Conservation (phyloP, 2,113 vertebrate genomes). For the Corvus cornix region DNA sequence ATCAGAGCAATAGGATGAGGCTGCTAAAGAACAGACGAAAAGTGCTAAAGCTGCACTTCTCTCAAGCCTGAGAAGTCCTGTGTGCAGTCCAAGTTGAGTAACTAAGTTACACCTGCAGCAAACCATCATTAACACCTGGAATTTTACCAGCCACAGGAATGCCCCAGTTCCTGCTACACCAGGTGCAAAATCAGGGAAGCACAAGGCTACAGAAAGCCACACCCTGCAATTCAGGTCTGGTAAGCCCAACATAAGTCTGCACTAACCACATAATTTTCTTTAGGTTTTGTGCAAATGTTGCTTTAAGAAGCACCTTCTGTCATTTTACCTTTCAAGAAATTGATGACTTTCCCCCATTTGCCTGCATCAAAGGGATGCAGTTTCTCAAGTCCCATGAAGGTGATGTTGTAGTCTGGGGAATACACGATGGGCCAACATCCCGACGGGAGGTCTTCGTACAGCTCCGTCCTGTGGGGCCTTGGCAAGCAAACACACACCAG, state of each 20-base stretch:
- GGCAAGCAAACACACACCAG: background rate
- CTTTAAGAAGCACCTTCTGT: background rate
- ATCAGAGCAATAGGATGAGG: background rate
- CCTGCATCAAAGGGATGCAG: conserved; percentile 94
- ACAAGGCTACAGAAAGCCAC: background rate
- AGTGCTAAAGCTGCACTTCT: background rate
- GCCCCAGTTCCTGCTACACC: background rate
- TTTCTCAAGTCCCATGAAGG: conserved; percentile 94
- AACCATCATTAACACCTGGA: background rate
- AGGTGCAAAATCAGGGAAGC: background rate
- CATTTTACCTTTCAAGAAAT: conserved; percentile 89
- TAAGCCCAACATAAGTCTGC: background rate
- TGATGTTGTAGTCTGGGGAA: conserved; percentile 93
- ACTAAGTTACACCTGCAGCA: background rate
- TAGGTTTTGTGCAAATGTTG: background rate
- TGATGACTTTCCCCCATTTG: conserved; percentile 96
- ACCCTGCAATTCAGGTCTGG: background rate
- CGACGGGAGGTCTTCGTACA: conserved; percentile 78
- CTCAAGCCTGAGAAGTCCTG: background rate
- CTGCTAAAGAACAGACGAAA: background rate
- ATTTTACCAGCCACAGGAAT: background rate
- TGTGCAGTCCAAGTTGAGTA: background rate
- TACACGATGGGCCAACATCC: conserved; percentile 89
- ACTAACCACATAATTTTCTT: background rate
- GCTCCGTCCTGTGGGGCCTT: conserved; percentile 82